Evolutionary conservation across 2,888 invertebrate genomes (phyloP).

Genomic region (Arrhopalites spinosus): DNA sequence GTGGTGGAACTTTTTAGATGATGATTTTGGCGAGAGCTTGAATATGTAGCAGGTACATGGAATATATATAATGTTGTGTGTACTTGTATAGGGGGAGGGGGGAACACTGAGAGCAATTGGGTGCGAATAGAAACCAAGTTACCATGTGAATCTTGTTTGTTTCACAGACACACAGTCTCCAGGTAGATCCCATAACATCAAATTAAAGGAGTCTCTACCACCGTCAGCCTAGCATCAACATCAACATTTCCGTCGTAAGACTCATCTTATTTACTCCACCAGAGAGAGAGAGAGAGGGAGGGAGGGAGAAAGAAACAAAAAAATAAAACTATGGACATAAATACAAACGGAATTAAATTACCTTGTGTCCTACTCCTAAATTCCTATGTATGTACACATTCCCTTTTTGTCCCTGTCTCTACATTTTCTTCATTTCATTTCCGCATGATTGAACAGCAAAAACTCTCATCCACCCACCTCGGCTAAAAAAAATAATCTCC

Average conservation of each 20-base stretch:
- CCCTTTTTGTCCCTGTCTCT: too few relatives aligned
- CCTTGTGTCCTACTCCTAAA: too few relatives aligned
- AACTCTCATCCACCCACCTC: too few relatives aligned
- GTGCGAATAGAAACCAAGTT: neutral
- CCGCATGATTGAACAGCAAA: too few relatives aligned
- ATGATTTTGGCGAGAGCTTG: neutral
- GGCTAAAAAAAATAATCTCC: too few relatives aligned
- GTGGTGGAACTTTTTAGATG: too few relatives aligned
- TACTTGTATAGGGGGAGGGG: neutral
- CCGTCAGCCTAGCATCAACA: neutral
- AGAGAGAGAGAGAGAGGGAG: neutral
- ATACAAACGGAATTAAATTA: too few relatives aligned
- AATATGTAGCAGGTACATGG: too few relatives aligned
- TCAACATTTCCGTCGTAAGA: neutral
- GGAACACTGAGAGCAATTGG: too few relatives aligned
- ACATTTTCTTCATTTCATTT: too few relatives aligned
- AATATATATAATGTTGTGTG: neutral
- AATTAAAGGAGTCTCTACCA: conserved; percentile 24
- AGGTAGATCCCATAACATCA: conserved; percentile 32
- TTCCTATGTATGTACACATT: too few relatives aligned
- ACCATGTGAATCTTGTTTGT: neutral
- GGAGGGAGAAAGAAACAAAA: neutral
- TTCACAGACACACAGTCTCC: conserved; percentile 9
- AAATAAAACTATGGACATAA: neutral
- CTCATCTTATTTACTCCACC: neutral